Base-by-base conservation (phyloP, 2,888 invertebrate genomes). In the Chrysodeixis includens region DNA sequence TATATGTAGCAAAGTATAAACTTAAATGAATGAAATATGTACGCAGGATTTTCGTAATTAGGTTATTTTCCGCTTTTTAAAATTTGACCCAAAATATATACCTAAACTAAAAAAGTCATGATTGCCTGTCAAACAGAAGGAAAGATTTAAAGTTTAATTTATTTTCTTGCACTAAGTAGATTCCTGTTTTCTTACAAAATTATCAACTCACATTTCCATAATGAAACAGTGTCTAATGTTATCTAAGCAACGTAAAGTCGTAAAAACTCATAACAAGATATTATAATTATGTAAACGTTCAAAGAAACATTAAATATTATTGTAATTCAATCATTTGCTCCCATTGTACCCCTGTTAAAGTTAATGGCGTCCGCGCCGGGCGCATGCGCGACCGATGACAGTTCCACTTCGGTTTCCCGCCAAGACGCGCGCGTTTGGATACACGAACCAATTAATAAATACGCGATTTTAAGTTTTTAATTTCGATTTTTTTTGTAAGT, bases 301-400 rank as follows among this genome's bases (percentile, higher is more conserved):
- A 1, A n/a, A 46, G 7, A 35, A 64, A 1, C 35, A 66, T n/a
- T n/a, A n/a, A n/a, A 53, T 54, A 56, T 46, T 60, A 40, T 40
- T 10, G 30, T 12, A n/a, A 57, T 52, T 22, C 54, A 58, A 56
- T 55, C 62, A 30, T 10, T 72, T 51, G 44, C 71, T 64, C 88
- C 67, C 82, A 69, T 80, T 92, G 88, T 90, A 66, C 62, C 83
- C 56, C 77, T 22, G 68, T 75, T 78, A 77, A 68, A 76, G 76
- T 79, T 86, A 86, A 86, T 83, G 68, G 52, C 64, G 75, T 79
- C 78, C 78, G 81, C 77, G 82, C 69, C 75, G 71, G 71, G 79
- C 86, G 86, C 86, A 83, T 84, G 88, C 88, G 83, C 77, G 69
- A 74, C 63, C 81, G 76, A 85, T 88, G 88, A 86, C 90, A 93